These are phyloP conservation scores for Brachyhypopomus gauderio DNA, from an alignment of 2,113 vertebrate genomes.

Conservation along the genomic window DNA sequence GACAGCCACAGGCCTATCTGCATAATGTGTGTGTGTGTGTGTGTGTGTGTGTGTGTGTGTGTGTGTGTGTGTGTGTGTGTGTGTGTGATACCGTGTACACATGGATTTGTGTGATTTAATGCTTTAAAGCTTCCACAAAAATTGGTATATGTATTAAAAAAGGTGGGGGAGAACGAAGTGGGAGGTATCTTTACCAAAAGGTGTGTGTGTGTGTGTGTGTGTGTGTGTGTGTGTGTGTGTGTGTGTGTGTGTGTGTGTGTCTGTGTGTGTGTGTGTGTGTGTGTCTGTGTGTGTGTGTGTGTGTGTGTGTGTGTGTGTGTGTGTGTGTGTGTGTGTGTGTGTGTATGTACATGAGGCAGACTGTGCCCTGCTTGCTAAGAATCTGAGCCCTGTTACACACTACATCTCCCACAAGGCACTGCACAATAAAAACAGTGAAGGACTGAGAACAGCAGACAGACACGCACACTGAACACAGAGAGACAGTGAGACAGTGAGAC, in stretches of 20 bases:
- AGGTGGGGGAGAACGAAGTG: background rate
- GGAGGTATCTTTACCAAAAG: too few relatives aligned
- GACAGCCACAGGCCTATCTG: conserved; percentile 7
- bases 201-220: background rate
- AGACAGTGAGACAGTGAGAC: too few relatives aligned
- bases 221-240: background rate
- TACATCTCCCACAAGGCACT: too few relatives aligned
- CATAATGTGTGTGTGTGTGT: background rate
- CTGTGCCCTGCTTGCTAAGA: conserved; percentile 16
- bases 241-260: background rate
- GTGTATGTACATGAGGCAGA: background rate
- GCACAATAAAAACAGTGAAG: conserved; percentile 18
- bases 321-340: conserved; percentile 29
- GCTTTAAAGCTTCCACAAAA: conserved; percentile 19
- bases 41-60: conserved; percentile 15
- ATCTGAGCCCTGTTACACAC: background rate
- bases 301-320: conserved; percentile 4
- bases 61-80: conserved; percentile 23
- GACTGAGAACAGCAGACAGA: too few relatives aligned
- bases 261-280: background rate
- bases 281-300: background rate
- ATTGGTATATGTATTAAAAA: conserved; percentile 26
- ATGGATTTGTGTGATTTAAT: conserved; percentile 18
- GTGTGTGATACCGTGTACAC: background rate
- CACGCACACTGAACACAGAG: too few relatives aligned